phyloP scores from a whole-genome alignment of 2,797 vertebrate species.

The Phataginus tricuspis region DNA sequence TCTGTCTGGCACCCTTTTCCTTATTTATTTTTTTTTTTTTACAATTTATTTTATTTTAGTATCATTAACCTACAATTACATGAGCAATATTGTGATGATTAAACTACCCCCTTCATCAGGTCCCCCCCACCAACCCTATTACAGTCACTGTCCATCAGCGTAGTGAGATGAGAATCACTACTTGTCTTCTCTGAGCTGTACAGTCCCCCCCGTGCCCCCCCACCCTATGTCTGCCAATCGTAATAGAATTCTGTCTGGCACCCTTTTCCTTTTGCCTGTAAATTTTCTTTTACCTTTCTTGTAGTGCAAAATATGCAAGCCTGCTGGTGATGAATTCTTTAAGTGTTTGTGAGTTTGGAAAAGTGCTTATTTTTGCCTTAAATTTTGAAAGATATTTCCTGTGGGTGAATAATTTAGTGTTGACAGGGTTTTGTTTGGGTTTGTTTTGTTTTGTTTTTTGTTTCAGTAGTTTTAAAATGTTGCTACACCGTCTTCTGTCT shows the following conservation, averaged over 20 bases:
- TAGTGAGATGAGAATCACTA: too few relatives aligned
- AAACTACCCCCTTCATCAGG: too few relatives aligned
- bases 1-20: not conserved
- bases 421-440: not conserved
- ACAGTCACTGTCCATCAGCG: too few relatives aligned
- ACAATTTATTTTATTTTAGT: too few relatives aligned
- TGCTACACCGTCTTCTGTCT: not conserved
- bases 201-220: too few relatives aligned
- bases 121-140: too few relatives aligned
- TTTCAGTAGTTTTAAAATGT: not conserved
- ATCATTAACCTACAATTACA: too few relatives aligned
- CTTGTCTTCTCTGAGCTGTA: too few relatives aligned
- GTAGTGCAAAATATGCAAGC: not conserved
- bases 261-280: not conserved
- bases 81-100: too few relatives aligned
- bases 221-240: too few relatives aligned
- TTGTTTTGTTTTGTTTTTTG: not conserved
- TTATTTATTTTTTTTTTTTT: too few relatives aligned
- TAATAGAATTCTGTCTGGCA: not conserved
- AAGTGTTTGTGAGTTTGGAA: not conserved
- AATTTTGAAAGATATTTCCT: not conserved
- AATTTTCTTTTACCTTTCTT: not conserved
- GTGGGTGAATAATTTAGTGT: not conserved
- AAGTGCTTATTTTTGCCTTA: constrained; percentile 28
- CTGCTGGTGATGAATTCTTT: not conserved